phyloP scores from a whole-genome alignment of 2,888 invertebrate species.

The Agriotes lineatus region DNA sequence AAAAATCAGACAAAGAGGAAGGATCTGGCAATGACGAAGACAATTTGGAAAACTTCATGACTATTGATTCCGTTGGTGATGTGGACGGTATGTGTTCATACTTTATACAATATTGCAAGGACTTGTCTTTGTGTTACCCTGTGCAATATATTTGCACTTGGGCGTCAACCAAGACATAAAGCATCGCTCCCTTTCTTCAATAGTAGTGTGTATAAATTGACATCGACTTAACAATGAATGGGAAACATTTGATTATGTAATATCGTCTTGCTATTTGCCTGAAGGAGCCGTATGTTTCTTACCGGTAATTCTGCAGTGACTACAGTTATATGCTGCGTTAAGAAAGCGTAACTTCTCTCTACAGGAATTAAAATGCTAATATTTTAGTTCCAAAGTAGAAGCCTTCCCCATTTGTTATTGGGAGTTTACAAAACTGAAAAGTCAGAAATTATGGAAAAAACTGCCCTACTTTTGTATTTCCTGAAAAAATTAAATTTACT shows the following conservation, averaged over 20 bases:
- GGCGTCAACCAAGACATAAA: slow-evolving; percentile 50
- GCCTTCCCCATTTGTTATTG: too few relatives aligned
- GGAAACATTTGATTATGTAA: neutral
- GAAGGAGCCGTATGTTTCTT: too few relatives aligned
- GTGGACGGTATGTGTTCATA: slow-evolving; percentile 81
- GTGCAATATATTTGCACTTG: slow-evolving; percentile 45
- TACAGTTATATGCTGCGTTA: too few relatives aligned
- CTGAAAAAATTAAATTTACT: too few relatives aligned
- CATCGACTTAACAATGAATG: neutral
- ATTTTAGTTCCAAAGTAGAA: too few relatives aligned
- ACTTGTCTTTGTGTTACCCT: slow-evolving; percentile 51
- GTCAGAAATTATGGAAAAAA: too few relatives aligned
- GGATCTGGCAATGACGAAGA: slow-evolving; percentile 76
- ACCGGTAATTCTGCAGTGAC: neutral
- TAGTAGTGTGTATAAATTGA: slow-evolving; percentile 1
- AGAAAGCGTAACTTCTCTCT: too few relatives aligned
- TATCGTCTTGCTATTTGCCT: too few relatives aligned
- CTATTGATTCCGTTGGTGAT: slow-evolving; percentile 90
- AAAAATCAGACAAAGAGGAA: slow-evolving; percentile 65
- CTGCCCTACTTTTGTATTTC: too few relatives aligned
- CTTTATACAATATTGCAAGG: slow-evolving; percentile 18
- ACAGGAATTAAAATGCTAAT: too few relatives aligned
- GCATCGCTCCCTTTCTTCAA: slow-evolving; percentile 47
- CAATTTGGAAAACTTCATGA: slow-evolving; percentile 87
- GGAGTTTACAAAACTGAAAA: too few relatives aligned